Evolutionary conservation across 2,888 invertebrate genomes (phyloP).

Genomic region (Parnassius smintheus): DNA sequence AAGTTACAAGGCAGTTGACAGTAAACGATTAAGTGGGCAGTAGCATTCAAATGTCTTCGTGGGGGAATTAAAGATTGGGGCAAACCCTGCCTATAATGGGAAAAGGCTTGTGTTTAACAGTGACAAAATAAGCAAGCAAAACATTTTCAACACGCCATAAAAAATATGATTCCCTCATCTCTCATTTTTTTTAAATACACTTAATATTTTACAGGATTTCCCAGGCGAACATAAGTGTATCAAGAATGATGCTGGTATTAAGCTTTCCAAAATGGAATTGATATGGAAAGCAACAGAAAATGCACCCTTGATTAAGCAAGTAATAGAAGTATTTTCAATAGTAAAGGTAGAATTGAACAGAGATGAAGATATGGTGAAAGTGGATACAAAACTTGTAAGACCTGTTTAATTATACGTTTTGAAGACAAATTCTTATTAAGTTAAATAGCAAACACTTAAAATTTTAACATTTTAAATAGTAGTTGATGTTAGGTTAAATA

Average conservation of each 20-base stretch:
- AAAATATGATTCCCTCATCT: too few species aligned
- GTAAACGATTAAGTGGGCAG: too few species aligned
- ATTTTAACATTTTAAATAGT: slow-evolving; percentile 9
- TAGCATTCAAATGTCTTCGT: too few species aligned
- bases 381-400: slow-evolving; percentile 67
- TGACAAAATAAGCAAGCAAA: too few species aligned
- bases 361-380: slow-evolving; percentile 66
- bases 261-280: slow-evolving; percentile 68
- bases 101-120: too few species aligned
- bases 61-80: too few species aligned
- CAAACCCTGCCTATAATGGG: too few species aligned
- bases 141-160: too few species aligned
- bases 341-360: slow-evolving; percentile 62
- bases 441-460: neutral
- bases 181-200: neutral
- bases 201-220: slow-evolving; percentile 59
- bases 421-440: too few species aligned
- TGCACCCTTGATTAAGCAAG: slow-evolving; percentile 51
- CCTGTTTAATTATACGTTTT: slow-evolving; percentile 37
- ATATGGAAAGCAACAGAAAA: slow-evolving; percentile 52
- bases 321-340: slow-evolving; percentile 68
- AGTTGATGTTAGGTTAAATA: neutral
- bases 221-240: slow-evolving; percentile 66
- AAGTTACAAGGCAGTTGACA: too few species aligned
- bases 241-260: slow-evolving; percentile 59